These are phyloP conservation scores for Mesocentrotus franciscanus DNA, from an alignment of 53 echinoderm and acorn worm species.

Conservation along the genomic window DNA sequence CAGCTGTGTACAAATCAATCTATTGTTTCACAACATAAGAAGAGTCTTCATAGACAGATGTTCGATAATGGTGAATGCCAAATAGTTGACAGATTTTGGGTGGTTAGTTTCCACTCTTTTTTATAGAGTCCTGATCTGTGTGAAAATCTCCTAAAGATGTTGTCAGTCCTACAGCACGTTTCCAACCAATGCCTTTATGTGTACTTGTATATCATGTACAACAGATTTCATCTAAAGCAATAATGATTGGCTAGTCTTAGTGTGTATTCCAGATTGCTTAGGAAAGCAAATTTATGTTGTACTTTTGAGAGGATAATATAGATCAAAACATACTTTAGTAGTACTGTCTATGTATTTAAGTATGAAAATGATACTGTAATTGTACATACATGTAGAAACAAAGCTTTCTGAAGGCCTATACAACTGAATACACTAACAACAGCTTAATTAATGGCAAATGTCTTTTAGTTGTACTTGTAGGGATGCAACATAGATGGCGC, in stretches of 20 bases:
- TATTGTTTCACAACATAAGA: neutral
- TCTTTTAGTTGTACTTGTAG: too few relatives aligned
- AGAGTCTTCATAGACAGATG: neutral
- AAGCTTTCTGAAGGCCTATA: neutral
- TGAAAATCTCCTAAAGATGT: neutral
- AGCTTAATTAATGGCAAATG: neutral
- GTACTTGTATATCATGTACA: conserved; percentile 9
- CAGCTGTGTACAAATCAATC: neutral
- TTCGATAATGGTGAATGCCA: neutral
- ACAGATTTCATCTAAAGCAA: conserved; percentile 2
- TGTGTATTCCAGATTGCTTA: neutral
- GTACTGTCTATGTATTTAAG: neutral
- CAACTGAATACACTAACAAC: neutral
- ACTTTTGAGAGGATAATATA: neutral
- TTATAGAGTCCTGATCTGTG: neutral
- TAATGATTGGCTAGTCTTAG: neutral
- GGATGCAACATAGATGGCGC: too few relatives aligned
- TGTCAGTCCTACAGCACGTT: neutral
- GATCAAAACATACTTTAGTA: neutral
- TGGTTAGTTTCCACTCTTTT: neutral
- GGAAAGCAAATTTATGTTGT: neutral
- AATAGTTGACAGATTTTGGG: too few relatives aligned
- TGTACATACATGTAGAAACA: neutral
- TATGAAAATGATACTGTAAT: neutral
- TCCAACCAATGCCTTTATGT: conserved; percentile 17